phyloP scores from a whole-genome alignment of 2,797 vertebrate species.

The Liasis olivaceus region DNA sequence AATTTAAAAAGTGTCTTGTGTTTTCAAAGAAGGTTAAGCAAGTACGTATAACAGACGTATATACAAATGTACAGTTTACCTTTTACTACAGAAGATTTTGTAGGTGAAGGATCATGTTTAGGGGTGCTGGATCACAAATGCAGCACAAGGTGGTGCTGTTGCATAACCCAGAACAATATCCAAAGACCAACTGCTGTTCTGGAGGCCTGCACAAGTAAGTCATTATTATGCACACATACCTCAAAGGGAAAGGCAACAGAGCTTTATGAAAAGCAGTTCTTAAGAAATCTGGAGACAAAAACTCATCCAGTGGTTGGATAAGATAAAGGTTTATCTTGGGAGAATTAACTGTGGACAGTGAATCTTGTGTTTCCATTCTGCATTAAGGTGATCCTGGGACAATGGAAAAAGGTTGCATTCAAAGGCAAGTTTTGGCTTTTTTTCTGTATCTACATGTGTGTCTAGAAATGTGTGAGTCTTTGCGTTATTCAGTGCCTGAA shows the following conservation, averaged over 20 bases:
- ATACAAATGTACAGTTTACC: not conserved
- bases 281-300: not conserved
- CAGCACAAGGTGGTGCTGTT: constrained; percentile 12
- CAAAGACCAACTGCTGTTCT: not conserved
- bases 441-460: constrained; percentile 48
- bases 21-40: not conserved
- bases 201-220: not conserved
- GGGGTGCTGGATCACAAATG: not conserved
- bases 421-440: constrained; percentile 60
- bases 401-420: not conserved
- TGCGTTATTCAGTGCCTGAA: constrained; percentile 77
- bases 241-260: not conserved
- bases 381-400: not conserved
- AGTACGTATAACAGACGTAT: not conserved
- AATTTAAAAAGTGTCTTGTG: too few species aligned
- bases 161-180: not conserved
- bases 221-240: not conserved
- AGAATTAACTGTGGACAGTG: not conserved
- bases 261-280: not conserved
- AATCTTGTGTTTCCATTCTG: not conserved
- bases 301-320: not conserved
- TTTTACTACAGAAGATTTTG: not conserved
- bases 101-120: not conserved
- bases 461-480: constrained; percentile 16
- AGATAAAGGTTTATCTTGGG: not conserved